These are phyloP conservation scores for Alexandromys fortis DNA, from an alignment of 2,113 vertebrate species.

Conservation along the genomic window DNA sequence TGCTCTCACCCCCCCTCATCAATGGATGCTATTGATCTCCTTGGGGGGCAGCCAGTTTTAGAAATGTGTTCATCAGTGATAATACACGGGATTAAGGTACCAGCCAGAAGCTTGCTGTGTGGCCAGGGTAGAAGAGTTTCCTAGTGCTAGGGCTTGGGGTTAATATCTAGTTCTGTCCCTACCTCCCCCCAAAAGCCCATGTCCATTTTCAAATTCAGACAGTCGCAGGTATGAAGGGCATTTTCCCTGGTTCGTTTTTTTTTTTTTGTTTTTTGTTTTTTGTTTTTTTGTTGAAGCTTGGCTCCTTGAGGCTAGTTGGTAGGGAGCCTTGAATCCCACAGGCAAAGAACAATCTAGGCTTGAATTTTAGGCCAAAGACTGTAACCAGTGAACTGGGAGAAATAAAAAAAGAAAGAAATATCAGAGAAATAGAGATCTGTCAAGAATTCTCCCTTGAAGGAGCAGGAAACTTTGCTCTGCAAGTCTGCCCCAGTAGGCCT, in stretches of 20 bases:
- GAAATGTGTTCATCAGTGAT: neutral
- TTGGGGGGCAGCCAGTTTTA: neutral
- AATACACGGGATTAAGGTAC: neutral
- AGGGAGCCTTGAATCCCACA: neutral
- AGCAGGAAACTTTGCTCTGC: neutral
- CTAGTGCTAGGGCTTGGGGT: neutral
- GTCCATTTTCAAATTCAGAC: conserved; percentile 15
- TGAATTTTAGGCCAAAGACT: conserved; percentile 22
- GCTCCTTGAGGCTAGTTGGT: neutral
- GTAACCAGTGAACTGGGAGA: conserved; percentile 39
- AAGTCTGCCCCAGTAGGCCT: neutral
- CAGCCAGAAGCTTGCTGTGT: neutral
- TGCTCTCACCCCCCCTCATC: neutral
- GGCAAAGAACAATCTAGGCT: conserved; percentile 46
- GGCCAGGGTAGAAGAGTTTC: neutral
- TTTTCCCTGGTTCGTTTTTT: neutral
- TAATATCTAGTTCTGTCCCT: neutral
- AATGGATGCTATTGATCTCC: neutral
- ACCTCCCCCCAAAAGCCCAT: neutral
- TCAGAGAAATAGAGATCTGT: neutral
- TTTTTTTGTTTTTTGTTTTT: neutral
- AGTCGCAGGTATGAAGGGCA: neutral
- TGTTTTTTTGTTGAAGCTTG: neutral
- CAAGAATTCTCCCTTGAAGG: conserved; percentile 17
- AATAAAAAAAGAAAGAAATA: neutral